phyloP scores from a whole-genome alignment of 2,797 vertebrate species.

The Sparidentex hasta region DNA sequence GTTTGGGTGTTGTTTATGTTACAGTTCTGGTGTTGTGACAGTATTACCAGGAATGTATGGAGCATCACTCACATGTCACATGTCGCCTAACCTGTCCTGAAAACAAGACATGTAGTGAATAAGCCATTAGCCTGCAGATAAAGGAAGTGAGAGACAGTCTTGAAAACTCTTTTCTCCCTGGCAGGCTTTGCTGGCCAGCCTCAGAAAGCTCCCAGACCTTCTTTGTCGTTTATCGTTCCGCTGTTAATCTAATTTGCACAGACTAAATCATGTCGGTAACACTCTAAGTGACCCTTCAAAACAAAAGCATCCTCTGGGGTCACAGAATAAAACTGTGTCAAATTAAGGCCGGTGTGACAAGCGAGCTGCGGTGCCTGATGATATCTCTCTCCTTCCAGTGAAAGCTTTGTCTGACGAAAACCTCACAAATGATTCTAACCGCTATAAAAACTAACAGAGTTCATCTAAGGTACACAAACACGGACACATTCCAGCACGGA shows the following conservation, averaged over 20 bases:
- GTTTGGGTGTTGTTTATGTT: no score
- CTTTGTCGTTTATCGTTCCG: neutral
- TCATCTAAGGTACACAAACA: constrained; percentile 10
- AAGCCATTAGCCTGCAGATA: no score
- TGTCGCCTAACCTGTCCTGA: no score
- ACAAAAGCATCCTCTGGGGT: neutral
- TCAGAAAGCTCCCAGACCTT: neutral
- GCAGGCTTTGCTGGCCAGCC: neutral
- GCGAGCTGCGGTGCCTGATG: neutral
- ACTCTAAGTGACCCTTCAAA: neutral
- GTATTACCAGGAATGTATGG: no score
- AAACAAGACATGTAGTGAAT: no score
- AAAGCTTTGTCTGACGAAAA: constrained; percentile 7
- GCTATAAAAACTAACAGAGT: constrained; percentile 1
- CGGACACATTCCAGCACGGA: constrained; percentile 12
- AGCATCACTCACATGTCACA: no score
- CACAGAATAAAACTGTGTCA: neutral
- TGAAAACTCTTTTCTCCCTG: neutral
- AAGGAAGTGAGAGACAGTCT: no score
- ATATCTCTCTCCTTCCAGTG: neutral
- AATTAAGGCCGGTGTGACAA: constrained; percentile 5
- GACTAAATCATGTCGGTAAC: neutral
- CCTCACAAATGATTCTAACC: neutral
- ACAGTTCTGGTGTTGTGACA: no score
- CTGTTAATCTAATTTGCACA: constrained; percentile 1